Conservation (phyloP, 2,888 invertebrate species). For the Drosophila melanosoma region DNA sequence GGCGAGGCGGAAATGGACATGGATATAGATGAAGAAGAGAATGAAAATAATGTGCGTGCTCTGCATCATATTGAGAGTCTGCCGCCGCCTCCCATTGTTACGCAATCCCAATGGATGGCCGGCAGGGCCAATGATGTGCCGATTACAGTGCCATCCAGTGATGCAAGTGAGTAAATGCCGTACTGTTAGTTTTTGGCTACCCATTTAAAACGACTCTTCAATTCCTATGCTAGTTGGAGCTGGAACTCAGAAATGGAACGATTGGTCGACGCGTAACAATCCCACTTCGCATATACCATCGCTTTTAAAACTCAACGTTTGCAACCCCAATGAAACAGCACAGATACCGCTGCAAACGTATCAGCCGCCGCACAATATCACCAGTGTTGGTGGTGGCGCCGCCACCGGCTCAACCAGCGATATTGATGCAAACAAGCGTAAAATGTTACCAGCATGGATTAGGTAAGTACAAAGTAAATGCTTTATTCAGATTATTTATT, state of each 20-base stretch:
- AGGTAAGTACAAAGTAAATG: conserved; percentile 87
- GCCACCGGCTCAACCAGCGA: conserved; percentile 65
- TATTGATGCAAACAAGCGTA: conserved; percentile 93
- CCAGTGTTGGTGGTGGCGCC: conserved; percentile 23
- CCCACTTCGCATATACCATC: conserved; percentile 82
- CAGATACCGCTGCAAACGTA: conserved; percentile 43
- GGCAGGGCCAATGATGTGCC: conserved; percentile 17
- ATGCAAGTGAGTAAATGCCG: conserved; percentile 38
- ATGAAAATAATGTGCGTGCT: conserved; percentile 37
- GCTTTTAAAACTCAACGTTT: conserved; percentile 77
- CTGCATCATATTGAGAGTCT: conserved; percentile 25
- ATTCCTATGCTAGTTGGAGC: conserved; percentile 11
- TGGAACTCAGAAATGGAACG: conserved; percentile 59
- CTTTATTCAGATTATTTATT: background rate
- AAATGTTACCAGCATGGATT: conserved; percentile 98
- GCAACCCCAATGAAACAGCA: conserved; percentile 75
- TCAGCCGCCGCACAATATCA: conserved; percentile 31
- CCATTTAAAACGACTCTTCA: background rate
- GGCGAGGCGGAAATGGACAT: conserved; percentile 96
- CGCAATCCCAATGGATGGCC: conserved; percentile 66
- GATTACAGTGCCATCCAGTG: conserved; percentile 11
- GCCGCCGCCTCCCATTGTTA: conserved; percentile 58
- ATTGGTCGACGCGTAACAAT: conserved; percentile 50
- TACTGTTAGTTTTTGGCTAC: too few relatives aligned
- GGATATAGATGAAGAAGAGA: conserved; percentile 89